Evolutionary conservation across 2,888 invertebrate species (phyloP), one percentile per base, ranked within the genome.

Genomic region (Acleris cristana): DNA sequence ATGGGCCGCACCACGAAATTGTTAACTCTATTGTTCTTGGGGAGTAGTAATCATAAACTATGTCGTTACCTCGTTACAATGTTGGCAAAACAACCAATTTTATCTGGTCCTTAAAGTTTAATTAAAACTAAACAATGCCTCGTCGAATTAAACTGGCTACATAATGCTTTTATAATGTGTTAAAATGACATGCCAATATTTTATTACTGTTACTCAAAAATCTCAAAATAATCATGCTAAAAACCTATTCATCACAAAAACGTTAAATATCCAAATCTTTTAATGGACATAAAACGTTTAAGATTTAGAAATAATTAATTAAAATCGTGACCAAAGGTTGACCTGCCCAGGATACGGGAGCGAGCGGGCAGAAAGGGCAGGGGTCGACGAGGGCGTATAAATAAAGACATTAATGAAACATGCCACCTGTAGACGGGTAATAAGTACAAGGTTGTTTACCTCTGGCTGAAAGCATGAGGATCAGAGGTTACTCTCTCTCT

Each of bases 281-380:
- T 66, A 66, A 62, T 66, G 56, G 57, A 53, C n/a, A 45, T 23
- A 8, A 51, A 30, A 7, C 61, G 57, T 62, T n/a, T 21, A 62
- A 62, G 61, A 66, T 62, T 66, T 62, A 18, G 26, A 62, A 66
- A 62, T 66, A 66, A 57, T 66, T 52, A 52, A 53, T 62, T 53
- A 21, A 56, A 34, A 62, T 57, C 30, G 44, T 16, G 45, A 14
- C 16, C 30, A 65, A 60, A 55, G 65, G 59, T 54, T 45, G 44
- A 14, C 64, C 48, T 19, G n/a, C n/a, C 51, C 30, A 53, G 65
- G 59, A 54, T 59, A 45, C 40, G 52, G 4, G n/a, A 19, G 12
- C 45, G 23, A 26, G 34, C 54, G 23, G 19, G 6, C 26, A 40
- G 23, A 65, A 60, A 60, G 55, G 51, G 49, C 55, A 65, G 55